Conservation (phyloP, 2,888 invertebrate species). For the Limnephilus auricula region DNA sequence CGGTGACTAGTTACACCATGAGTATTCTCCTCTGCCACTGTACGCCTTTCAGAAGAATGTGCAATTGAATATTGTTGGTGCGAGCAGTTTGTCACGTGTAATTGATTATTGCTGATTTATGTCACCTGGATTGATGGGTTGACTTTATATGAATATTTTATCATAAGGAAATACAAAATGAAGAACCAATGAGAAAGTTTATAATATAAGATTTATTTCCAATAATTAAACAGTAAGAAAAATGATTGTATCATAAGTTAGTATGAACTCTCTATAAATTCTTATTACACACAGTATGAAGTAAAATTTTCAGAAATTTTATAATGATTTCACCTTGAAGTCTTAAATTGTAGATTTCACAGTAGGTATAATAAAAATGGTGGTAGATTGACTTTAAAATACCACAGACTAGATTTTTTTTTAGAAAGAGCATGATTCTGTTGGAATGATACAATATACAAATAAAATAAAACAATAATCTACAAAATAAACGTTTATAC, state of each 20-base stretch:
- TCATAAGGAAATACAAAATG: not conserved
- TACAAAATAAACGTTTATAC: not conserved
- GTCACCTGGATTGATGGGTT: not conserved
- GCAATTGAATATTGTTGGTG: no score
- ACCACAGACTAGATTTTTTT: not conserved
- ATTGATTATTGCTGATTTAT: no score
- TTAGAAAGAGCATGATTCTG: not conserved
- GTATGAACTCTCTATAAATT: not conserved
- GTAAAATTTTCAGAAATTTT: not conserved
- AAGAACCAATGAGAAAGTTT: constrained; percentile 12
- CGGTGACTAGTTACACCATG: no score
- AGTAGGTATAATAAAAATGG: not conserved
- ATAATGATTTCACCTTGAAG: not conserved
- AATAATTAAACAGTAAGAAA: constrained; percentile 14
- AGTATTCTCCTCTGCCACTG: no score
- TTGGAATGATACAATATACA: not conserved
- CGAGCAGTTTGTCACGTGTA: no score
- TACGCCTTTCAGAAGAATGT: no score
- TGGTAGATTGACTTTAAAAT: not conserved
- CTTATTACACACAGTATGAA: not conserved
- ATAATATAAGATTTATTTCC: constrained; percentile 14
- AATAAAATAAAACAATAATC: not conserved
- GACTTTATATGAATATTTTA: not conserved
- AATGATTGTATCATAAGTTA: constrained; percentile 24
- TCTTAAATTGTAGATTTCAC: not conserved